Conservation (phyloP, 2,888 invertebrate species). For the Drosophila neotestacea region DNA sequence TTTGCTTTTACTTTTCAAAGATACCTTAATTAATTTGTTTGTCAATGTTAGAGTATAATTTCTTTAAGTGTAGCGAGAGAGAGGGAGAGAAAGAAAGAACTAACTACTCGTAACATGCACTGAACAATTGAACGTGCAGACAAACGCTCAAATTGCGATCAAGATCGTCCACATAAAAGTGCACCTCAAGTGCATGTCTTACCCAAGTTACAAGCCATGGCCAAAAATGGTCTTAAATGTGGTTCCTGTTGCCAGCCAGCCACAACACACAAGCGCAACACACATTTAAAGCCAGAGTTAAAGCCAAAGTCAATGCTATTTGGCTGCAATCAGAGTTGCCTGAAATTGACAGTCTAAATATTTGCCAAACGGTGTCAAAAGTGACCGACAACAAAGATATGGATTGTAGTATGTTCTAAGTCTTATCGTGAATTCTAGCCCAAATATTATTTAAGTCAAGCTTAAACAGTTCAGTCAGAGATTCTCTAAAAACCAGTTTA, state of each 20-base stretch:
- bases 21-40: too few species aligned
- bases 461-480: too few species aligned
- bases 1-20: too few species aligned
- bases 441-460: too few species aligned
- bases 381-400: too few species aligned
- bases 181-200: slow-evolving; percentile 14
- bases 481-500: too few species aligned
- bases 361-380: too few species aligned
- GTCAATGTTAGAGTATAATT: slow-evolving; percentile 2
- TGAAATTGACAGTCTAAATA: too few species aligned
- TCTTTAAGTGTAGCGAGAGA: background rate
- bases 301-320: slow-evolving; percentile 35
- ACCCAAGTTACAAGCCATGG: slow-evolving; percentile 27
- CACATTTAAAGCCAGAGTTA: slow-evolving; percentile 21
- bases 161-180: slow-evolving; percentile 63
- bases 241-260: slow-evolving; percentile 35
- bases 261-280: background rate
- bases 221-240: slow-evolving; percentile 72
- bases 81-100: slow-evolving; percentile 1
- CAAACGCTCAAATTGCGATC: slow-evolving; percentile 80
- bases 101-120: slow-evolving; percentile 42
- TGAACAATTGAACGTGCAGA: slow-evolving; percentile 75
- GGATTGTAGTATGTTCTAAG: too few species aligned
- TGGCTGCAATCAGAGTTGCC: background rate
- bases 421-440: too few species aligned